Percentiles rank a stretch among this genome's conserved stretches.
phyloP scores from a whole-genome alignment of 2,113 vertebrate genomes.

The Alosa alosa region DNA sequence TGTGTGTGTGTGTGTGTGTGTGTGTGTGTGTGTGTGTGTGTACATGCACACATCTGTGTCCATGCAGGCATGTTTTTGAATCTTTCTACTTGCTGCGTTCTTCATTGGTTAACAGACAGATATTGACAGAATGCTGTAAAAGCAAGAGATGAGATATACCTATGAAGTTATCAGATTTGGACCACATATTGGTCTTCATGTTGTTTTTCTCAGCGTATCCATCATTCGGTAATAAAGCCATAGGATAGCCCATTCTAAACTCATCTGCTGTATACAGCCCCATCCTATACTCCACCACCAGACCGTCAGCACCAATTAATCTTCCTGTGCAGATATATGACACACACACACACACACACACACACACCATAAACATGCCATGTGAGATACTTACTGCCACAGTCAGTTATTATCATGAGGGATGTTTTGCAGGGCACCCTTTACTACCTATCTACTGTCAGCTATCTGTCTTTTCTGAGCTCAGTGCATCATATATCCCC shows the following conservation, averaged over 20 bases:
- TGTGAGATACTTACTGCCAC: background rate
- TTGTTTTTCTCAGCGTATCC: too few species aligned
- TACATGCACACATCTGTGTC: background rate
- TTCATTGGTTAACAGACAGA: too few species aligned
- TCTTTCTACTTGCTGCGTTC: too few species aligned
- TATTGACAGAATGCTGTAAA: too few species aligned
- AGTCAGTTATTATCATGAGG: background rate
- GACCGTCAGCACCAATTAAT: background rate
- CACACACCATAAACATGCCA: background rate
- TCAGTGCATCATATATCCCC: too few species aligned
- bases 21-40: constrained; percentile 16
- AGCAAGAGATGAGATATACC: too few species aligned
- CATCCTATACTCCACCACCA: background rate
- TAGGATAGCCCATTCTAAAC: background rate
- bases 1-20: constrained; percentile 11
- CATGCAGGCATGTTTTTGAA: background rate
- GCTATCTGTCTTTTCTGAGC: background rate
- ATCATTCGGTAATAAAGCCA: background rate
- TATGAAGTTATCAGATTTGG: too few species aligned
- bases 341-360: background rate
- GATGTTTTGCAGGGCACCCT: background rate
- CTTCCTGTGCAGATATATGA: background rate
- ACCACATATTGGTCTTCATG: too few species aligned
- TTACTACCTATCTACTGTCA: background rate
- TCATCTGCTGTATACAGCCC: background rate